Percentiles rank a stretch among this genome's conserved stretches.
These are phyloP conservation scores for Scaptomyza graminum DNA, from an alignment of 1,140 invertebrate genomes.

Conservation along the genomic window DNA sequence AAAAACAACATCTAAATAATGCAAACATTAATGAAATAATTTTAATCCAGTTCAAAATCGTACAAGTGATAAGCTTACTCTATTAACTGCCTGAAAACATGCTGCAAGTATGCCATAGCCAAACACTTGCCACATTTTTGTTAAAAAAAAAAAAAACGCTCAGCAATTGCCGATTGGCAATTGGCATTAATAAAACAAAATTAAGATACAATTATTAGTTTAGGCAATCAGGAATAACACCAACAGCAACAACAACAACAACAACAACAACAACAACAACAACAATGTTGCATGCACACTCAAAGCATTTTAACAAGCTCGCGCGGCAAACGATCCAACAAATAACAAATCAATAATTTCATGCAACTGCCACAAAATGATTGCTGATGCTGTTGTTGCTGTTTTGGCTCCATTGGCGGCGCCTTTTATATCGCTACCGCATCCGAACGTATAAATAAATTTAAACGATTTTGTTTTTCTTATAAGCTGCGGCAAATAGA, in stretches of 20 bases:
- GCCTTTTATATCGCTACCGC: constrained; percentile 58
- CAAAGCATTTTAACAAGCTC: constrained; percentile 59
- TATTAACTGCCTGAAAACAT: not conserved
- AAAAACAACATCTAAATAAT: no score
- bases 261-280: constrained; percentile 28
- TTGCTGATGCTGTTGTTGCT: constrained; percentile 37
- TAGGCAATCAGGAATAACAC: constrained; percentile 40
- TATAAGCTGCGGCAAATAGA: constrained; percentile 50
- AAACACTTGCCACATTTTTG: constrained; percentile 30
- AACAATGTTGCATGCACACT: constrained; percentile 11
- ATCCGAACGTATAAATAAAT: constrained; percentile 59
- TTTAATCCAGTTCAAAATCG: no score
- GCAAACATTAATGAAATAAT: not conserved
- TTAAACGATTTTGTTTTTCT: constrained; percentile 62
- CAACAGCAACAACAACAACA: constrained; percentile 9
- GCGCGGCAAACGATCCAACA: constrained; percentile 46
- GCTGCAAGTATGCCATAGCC: constrained; percentile 10
- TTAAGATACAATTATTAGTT: constrained; percentile 63
- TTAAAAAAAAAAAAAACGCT: not conserved
- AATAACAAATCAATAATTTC: constrained; percentile 74
- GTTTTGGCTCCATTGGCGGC: constrained; percentile 54
- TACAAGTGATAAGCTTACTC: not conserved
- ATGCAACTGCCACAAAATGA: constrained; percentile 61
- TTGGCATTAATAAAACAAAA: constrained; percentile 57
- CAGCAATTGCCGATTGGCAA: constrained; percentile 34